Evolutionary conservation across 2,797 vertebrate genomes (phyloP).

Genomic region (Centroberyx gerrardi): DNA sequence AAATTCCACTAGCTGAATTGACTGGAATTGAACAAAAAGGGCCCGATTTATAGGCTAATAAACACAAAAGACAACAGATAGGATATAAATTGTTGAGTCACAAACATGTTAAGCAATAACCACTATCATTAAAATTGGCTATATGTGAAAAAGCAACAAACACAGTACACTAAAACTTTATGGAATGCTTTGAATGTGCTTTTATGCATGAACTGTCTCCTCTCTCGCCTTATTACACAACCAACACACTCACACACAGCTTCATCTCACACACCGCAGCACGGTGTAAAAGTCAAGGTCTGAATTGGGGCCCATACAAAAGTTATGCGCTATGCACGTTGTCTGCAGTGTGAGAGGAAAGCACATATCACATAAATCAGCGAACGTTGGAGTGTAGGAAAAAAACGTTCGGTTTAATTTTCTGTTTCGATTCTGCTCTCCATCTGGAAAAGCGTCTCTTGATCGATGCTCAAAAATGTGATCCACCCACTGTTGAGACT

Average conservation of each 20-base stretch:
- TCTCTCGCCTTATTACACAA: background rate
- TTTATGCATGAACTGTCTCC: background rate
- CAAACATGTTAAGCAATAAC: no score
- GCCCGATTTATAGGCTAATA: no score
- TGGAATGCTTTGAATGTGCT: background rate
- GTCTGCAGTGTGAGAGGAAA: conserved; percentile 23
- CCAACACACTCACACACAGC: background rate
- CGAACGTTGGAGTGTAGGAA: background rate
- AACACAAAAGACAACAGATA: no score
- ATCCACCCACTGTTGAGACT: conserved; percentile 31
- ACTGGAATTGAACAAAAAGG: no score
- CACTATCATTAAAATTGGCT: no score
- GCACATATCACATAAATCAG: background rate
- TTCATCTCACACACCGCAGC: conserved; percentile 36
- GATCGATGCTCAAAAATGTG: conserved; percentile 33
- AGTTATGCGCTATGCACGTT: background rate
- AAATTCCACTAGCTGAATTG: no score
- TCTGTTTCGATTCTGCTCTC: background rate
- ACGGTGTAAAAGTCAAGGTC: background rate
- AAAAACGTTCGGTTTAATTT: background rate
- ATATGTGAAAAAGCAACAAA: no score
- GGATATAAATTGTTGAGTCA: no score
- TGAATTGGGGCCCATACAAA: conserved; percentile 36
- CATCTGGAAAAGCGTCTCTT: conserved; percentile 67
- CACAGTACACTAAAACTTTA: background rate